phyloP scores from a whole-genome alignment of 2,113 vertebrate genomes.

The Puma concolor region DNA sequence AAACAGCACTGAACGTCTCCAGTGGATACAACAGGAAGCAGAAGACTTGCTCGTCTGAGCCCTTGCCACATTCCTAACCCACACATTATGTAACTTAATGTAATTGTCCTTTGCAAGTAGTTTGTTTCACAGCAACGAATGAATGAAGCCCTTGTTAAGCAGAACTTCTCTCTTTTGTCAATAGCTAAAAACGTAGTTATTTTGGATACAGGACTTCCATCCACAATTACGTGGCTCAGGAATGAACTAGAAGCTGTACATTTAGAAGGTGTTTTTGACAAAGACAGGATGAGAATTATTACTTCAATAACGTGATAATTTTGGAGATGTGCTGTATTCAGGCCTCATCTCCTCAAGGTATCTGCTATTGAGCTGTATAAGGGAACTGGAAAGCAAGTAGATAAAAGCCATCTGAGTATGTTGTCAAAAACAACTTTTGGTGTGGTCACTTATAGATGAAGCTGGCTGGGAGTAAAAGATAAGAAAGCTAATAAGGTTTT shows the following conservation, averaged over 20 bases:
- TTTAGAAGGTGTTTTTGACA: not conserved
- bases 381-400: not conserved
- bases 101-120: not conserved
- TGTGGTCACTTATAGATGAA: not conserved
- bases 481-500: not conserved
- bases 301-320: not conserved
- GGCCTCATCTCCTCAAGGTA: not conserved
- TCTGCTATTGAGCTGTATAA: not conserved
- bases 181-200: not conserved
- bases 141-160: not conserved
- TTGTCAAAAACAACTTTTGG: not conserved
- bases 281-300: not conserved
- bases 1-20: not conserved
- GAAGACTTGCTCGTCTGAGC: not conserved
- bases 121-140: conserved; percentile 1
- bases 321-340: not conserved
- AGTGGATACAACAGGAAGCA: fast-evolving
- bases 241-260: not conserved
- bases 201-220: not conserved
- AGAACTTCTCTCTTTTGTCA: not conserved
- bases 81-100: not conserved
- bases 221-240: not conserved
- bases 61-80: not conserved
- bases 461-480: not conserved
- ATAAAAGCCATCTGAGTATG: not conserved